These are phyloP conservation scores for Apolygus lucorum DNA, from an alignment of 1,140 invertebrate genomes.

Conservation along the genomic window DNA sequence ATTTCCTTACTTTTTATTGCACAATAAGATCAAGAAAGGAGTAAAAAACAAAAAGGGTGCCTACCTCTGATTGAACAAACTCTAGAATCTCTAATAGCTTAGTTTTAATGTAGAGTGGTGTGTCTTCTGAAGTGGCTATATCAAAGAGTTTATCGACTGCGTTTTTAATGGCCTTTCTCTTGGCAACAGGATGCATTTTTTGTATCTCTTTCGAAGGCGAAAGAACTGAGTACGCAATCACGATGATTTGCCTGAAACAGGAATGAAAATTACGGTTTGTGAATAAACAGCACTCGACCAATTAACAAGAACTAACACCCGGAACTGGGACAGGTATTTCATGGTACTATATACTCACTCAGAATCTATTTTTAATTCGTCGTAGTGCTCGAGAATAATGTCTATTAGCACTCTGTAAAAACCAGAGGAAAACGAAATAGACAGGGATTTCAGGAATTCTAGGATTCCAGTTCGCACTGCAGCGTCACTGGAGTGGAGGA, in stretches of 20 bases:
- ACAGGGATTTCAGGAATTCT: conserved; percentile 20
- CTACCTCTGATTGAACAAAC: conserved; percentile 45
- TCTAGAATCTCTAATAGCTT: conserved; percentile 43
- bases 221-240: conserved; percentile 37
- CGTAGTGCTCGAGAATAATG: conserved; percentile 21
- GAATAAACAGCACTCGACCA: no score
- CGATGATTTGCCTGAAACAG: conserved; percentile 28
- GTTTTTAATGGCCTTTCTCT: conserved; percentile 17
- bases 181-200: neutral
- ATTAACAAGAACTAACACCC: no score
- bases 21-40: no score
- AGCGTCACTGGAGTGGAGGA: conserved; percentile 32
- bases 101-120: conserved; percentile 41
- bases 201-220: conserved; percentile 43
- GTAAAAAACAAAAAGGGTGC: no score
- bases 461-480: conserved; percentile 19
- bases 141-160: conserved; percentile 11
- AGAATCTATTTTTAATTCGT: conserved; percentile 52
- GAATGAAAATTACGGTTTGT: no score
- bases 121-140: conserved; percentile 23
- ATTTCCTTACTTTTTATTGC: no score
- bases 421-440: conserved; percentile 25
- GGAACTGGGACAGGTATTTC: no score
- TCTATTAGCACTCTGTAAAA: conserved; percentile 28
- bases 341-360: no score